A percentile compares a stretch with the other conserved stretches of the same genome.
These are phyloP conservation scores for Pogonomyrmex californicus DNA, from an alignment of 1,140 invertebrate genomes.

Conservation along the genomic window DNA sequence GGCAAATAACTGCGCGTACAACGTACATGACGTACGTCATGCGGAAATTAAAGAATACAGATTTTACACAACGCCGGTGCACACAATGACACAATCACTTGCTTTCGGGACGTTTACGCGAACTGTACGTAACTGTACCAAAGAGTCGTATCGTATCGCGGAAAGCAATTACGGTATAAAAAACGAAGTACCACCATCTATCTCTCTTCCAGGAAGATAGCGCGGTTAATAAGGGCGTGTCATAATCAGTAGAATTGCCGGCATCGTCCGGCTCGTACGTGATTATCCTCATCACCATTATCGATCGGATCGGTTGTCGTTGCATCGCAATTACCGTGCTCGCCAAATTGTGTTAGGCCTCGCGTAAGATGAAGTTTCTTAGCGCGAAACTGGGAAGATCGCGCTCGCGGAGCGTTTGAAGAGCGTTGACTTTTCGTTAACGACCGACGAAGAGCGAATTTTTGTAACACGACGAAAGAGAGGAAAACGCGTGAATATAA, in stretches of 20 bases:
- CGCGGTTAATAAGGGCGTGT: conserved; percentile 67
- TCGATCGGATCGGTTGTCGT: conserved; percentile 60
- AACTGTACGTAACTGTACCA: background rate
- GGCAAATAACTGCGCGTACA: background rate
- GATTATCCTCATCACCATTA: conserved; percentile 73
- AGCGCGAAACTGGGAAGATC: background rate
- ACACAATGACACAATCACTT: background rate
- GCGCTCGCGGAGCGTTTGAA: background rate
- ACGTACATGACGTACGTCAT: background rate
- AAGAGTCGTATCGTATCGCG: background rate
- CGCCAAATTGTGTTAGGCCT: conserved; percentile 36
- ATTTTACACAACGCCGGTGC: background rate
- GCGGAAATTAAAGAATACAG: background rate
- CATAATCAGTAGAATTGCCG: conserved; percentile 56
- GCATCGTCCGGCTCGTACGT: conserved; percentile 39
- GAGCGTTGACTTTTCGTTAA: background rate
- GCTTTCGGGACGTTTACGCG: background rate
- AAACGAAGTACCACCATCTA: conserved; percentile 8
- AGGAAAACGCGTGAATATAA: background rate
- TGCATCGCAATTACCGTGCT: conserved; percentile 38
- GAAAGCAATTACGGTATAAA: conserved; percentile 44
- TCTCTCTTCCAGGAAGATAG: conserved; percentile 53
- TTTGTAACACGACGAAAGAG: background rate
- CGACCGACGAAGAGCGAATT: background rate
- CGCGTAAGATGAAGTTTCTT: conserved; percentile 3